Conservation (phyloP, 2,113 vertebrate species). For the Leptobrachium ailaonicum region DNA sequence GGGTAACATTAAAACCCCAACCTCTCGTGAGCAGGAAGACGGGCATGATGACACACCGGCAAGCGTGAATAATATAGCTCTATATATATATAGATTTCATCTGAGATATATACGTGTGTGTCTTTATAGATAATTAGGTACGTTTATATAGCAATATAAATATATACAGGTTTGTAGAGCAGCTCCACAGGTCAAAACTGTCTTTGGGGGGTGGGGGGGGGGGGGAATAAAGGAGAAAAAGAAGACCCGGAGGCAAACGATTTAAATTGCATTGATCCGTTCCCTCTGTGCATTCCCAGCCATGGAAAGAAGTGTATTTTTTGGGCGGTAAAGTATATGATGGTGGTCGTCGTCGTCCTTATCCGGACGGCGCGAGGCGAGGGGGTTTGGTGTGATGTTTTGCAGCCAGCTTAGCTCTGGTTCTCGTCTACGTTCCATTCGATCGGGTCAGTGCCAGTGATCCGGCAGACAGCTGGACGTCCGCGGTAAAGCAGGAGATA, state of each 20-base stretch:
- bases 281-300: not conserved
- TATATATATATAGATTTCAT: conserved; percentile 38
- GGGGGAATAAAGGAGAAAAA: not conserved
- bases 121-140: conserved; percentile 11
- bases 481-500: conserved; percentile 54
- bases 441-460: too few relatives aligned
- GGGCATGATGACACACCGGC: conserved; percentile 20
- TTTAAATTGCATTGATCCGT: not conserved
- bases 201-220: not conserved
- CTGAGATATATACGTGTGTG: conserved; percentile 32
- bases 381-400: not conserved
- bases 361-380: too few relatives aligned
- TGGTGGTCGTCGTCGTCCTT: too few relatives aligned
- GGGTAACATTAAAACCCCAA: not conserved
- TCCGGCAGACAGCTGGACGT: not conserved
- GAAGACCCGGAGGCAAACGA: not conserved
- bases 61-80: conserved; percentile 39
- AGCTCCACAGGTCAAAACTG: conserved; percentile 4
- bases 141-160: conserved; percentile 34
- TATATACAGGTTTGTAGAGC: conserved; percentile 35
- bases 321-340: too few relatives aligned
- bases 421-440: not conserved
- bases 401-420: not conserved
- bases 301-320: too few relatives aligned
- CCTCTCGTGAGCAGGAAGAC: conserved; percentile 4